Evolutionary conservation across 2,888 invertebrate species (phyloP), one percentile per base, ranked within the genome.

Genomic region (Zhuqinia jingwanae): DNA sequence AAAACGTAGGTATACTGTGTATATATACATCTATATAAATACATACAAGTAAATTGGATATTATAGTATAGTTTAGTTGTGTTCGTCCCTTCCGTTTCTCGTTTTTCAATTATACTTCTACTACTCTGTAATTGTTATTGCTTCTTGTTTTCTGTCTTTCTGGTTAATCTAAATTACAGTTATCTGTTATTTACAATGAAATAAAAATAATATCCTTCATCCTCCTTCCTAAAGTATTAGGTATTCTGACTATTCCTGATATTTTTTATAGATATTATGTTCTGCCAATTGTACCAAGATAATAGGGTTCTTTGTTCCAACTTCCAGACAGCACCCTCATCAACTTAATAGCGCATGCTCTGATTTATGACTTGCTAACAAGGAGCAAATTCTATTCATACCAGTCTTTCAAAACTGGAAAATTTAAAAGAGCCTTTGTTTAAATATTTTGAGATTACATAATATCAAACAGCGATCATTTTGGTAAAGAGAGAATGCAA

Each of bases 391-490:
- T n/a, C n/a, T n/a, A n/a, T n/a, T n/a, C 20, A 17, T 30, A 47
- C n/a, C 47, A 27, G 27, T 70, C 47, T 70, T 70, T 70, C 45
- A n/a, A n/a, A 70, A 22, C 70, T 70, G n/a, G 50, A 70, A 70
- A 47, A 25, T 22, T 50, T 50, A 3, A 42, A 10, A 15, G n/a
- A n/a, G n/a, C n/a, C n/a, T 20, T 22, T 27, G 45, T 70, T n/a
- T 13, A 47, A 11, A 8, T 8, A 56, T 17, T 17, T n/a, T 56
- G 56, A 56, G 17, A 56, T 11, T 42, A 11, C 11, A 5, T 42
- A 5, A 42, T 42, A 42, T 42, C 11, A 36, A 36, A 36, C 8
- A 8, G 36, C 5, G 36, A 36, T 36, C 8, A 36, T 36, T 8
- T 36, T 50, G n/a, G 3, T 8, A 50, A 15, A 13, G 13, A 50